A percentile compares a stretch with the other conserved stretches of the same genome.
These are phyloP conservation scores for Onthophagus taurus DNA, from an alignment of 1,140 invertebrate genomes.

Conservation along the genomic window DNA sequence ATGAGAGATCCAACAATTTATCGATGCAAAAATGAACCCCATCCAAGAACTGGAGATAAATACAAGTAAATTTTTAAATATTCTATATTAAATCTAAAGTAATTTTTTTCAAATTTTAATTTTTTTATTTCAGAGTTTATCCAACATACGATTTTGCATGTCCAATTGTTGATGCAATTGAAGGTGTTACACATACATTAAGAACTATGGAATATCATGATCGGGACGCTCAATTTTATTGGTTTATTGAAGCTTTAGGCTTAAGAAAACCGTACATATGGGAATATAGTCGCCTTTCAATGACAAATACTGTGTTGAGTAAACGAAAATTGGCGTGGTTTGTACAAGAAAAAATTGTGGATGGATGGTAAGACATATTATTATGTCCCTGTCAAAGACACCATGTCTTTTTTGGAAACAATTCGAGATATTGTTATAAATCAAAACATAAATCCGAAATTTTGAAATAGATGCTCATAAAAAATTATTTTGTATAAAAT, in stretches of 20 bases:
- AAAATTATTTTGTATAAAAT: no score
- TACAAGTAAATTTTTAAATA: slow-evolving; percentile 71
- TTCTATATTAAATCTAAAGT: not conserved
- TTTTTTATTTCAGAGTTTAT: slow-evolving; percentile 70
- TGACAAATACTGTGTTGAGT: slow-evolving; percentile 96
- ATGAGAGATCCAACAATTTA: slow-evolving; percentile 99
- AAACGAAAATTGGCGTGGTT: slow-evolving; percentile 99
- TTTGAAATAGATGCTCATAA: no score
- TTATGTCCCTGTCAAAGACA: no score
- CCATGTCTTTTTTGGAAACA: no score
- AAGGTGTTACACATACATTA: slow-evolving; percentile 94
- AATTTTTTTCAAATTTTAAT: not conserved
- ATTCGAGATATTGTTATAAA: no score
- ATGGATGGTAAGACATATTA: slow-evolving; percentile 98
- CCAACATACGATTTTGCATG: slow-evolving; percentile 99
- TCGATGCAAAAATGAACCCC: slow-evolving; percentile 91
- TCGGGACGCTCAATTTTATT: slow-evolving; percentile 95
- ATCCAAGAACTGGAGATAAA: slow-evolving; percentile 79
- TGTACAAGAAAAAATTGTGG: slow-evolving; percentile 84
- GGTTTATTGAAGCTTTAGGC: slow-evolving; percentile 82
- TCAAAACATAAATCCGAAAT: no score
- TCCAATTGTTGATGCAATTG: slow-evolving; percentile 95
- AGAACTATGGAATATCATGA: slow-evolving; percentile 99
- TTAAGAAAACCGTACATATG: slow-evolving; percentile 89
- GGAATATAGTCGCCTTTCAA: slow-evolving; percentile 83